Conservation (phyloP, 2,888 invertebrate genomes). For the Exephanes ischioxanthus region DNA sequence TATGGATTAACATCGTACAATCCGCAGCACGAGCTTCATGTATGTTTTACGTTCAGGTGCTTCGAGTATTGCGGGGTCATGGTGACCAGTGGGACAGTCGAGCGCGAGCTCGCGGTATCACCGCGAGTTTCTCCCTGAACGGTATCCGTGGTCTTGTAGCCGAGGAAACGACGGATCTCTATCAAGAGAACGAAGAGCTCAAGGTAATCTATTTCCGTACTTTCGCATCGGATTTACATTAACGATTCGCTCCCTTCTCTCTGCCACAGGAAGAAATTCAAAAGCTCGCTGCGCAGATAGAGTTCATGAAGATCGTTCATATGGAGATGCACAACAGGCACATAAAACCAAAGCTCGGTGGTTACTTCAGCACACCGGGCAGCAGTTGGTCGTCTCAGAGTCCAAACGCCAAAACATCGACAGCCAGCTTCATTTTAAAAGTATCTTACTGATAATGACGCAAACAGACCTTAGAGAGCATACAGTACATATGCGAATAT, state of each 20-base stretch:
- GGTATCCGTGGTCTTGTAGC: conserved; percentile 92
- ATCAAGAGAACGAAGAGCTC: conserved; percentile 96
- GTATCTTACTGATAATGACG: conserved; percentile 66
- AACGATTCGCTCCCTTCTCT: background rate
- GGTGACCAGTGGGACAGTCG: conserved; percentile 96
- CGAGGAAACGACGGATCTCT: conserved; percentile 94
- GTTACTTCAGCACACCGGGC: conserved; percentile 90
- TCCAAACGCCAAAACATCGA: conserved; percentile 79
- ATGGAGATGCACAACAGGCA: conserved; percentile 97
- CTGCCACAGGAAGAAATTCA: conserved; percentile 93
- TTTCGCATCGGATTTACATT: conserved; percentile 7
- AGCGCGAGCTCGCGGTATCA: conserved; percentile 93
- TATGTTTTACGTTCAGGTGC: conserved; percentile 86
- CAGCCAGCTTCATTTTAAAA: conserved; percentile 80
- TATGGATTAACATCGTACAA: background rate
- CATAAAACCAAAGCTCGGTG: conserved; percentile 93
- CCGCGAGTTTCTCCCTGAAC: conserved; percentile 94
- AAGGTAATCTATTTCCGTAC: conserved; percentile 87
- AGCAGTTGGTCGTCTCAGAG: conserved; percentile 78
- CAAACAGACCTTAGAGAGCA: background rate
- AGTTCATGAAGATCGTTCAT: conserved; percentile 97
- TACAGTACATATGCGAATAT: background rate
- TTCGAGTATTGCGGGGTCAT: conserved; percentile 93
- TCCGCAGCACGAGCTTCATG: background rate
- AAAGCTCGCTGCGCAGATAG: conserved; percentile 95